Base-by-base conservation (phyloP, 2,888 invertebrate species). In the Latheticus oryzae region DNA sequence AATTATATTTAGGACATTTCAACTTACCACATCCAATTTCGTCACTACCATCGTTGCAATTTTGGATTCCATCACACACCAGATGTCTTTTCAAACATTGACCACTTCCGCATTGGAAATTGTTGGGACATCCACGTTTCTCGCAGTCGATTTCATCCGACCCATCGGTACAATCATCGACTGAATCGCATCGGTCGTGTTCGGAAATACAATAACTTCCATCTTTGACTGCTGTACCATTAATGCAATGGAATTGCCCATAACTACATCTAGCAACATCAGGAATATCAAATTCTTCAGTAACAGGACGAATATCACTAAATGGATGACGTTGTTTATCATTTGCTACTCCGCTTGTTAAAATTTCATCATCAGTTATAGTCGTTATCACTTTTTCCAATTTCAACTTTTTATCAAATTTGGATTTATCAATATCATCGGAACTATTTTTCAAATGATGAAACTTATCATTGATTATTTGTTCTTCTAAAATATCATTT, bases 11-110 rank as follows among this genome's bases (percentile, higher is more conserved):
- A 3, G 5, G 5, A 15, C 15, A 5, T 12, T 19, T 13, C 7
- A 30, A 76, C 78, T 76, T 76, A 82, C 82, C 78, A 69, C 86
- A 86, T 54, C 80, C 75, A 4, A 71, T 66, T 76, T 87, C 87
- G 69, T 87, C 87, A 60, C 81, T 83, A 19, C 83, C 83, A 68
- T 87, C 86, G 35, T 81, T 80, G 66, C 87, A 87, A 63, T 87
- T 84, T 2, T 79, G 71, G 48, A 85, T 84, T 9, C 84, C 84
- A 71, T 87, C 85, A 67, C 87, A 87, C 0, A 86, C 85, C 5
- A 84, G 74, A 65, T 84, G 80, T 40, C 85, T 75, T 63, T 82
- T 83, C 17, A 87, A 76, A 62, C 86, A 87, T 61, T 84, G 83
- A 0, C 84, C 84, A 65, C 79, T 84, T 2, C 77, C 72, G 62